Conservation (phyloP, 2,888 invertebrate genomes). For the Hirudinaria manillensis region DNA sequence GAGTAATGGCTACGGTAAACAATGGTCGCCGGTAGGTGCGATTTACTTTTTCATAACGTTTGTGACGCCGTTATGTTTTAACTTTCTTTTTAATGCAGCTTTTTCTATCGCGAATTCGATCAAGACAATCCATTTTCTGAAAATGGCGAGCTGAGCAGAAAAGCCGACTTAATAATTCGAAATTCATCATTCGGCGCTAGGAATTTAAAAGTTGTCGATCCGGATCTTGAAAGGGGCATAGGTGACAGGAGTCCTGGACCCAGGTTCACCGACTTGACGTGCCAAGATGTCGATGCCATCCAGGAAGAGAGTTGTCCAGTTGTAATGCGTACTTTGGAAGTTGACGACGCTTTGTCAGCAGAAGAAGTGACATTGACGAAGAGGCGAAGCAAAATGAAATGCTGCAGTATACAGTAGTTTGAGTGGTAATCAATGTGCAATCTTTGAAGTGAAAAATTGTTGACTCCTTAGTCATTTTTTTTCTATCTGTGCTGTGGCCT, state of each 20-base stretch:
- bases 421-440: not conserved
- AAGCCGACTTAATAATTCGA: constrained; percentile 24
- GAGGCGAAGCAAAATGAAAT: not conserved
- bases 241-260: not conserved
- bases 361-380: constrained; percentile 1
- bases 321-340: not conserved
- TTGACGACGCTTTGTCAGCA: not conserved
- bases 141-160: constrained; percentile 21
- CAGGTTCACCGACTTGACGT: no score
- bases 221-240: not conserved
- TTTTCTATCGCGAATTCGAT: not conserved
- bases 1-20: no score
- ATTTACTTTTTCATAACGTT: no score
- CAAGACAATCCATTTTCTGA: constrained; percentile 25
- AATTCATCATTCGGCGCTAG: constrained; percentile 18
- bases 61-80: no score
- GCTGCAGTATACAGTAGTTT: not conserved
- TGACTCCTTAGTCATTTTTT: no score
- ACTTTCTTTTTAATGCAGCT: no score
- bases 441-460: no score
- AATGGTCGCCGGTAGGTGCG: no score
- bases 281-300: no score
- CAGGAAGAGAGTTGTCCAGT: not conserved
- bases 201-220: constrained; percentile 27
- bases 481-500: no score